Evolutionary conservation across 1,140 invertebrate species (phyloP).

Genomic region (Phymastichus coffea): DNA sequence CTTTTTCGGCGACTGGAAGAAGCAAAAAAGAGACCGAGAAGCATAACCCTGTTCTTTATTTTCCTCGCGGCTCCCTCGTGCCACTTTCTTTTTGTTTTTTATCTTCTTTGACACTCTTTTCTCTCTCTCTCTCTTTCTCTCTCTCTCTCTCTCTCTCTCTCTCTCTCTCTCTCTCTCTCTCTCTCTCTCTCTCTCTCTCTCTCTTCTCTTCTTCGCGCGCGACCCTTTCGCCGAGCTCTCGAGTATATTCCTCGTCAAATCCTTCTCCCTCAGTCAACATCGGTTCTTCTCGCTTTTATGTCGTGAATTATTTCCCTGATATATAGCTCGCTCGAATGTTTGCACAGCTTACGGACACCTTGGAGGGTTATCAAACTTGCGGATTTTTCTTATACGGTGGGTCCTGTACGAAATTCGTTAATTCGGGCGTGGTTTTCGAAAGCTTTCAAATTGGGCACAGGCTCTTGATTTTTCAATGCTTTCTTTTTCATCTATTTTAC

Average conservation of each 20-base stretch:
- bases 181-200: neutral
- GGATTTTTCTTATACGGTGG: neutral
- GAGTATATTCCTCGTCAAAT: neutral
- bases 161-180: neutral
- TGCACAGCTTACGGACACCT: neutral
- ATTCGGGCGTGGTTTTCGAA: too few relatives aligned
- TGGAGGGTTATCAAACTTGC: neutral
- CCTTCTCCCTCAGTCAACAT: neutral
- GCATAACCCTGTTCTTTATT: neutral
- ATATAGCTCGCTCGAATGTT: neutral
- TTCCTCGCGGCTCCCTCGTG: neutral
- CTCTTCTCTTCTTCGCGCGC: too few relatives aligned
- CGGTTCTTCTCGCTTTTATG: neutral
- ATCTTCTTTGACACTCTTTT: neutral
- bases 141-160: slow-evolving; percentile 1
- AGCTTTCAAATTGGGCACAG: too few relatives aligned
- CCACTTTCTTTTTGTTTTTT: neutral
- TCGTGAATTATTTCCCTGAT: neutral
- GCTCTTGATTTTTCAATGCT: too few relatives aligned
- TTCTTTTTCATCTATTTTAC: too few relatives aligned
- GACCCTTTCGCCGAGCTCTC: neutral
- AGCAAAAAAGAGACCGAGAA: neutral
- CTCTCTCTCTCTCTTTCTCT: slow-evolving; percentile 5
- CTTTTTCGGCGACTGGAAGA: neutral
- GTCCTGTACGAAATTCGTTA: too few relatives aligned